Percentiles rank a stretch among this genome's conserved stretches.
phyloP scores from a whole-genome alignment of 2,888 invertebrate species.

The Aquatica leii region DNA sequence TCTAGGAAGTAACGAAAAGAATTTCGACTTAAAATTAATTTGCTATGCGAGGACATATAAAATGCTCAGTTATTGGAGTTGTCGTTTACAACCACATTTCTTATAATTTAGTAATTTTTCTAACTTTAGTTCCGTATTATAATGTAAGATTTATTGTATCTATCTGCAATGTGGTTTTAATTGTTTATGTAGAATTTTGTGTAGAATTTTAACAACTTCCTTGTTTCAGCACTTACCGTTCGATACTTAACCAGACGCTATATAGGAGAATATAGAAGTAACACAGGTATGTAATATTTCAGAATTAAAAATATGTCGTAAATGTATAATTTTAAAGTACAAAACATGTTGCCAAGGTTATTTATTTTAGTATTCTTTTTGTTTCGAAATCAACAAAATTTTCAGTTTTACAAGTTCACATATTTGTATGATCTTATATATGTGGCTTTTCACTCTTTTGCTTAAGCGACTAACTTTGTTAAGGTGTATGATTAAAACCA shows the following conservation, averaged over 20 bases:
- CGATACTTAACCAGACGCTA: constrained; percentile 79
- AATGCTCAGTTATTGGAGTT: constrained; percentile 14
- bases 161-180: neutral
- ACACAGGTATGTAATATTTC: constrained; percentile 69
- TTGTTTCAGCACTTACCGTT: constrained; percentile 75
- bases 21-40: constrained; percentile 16
- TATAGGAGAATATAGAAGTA: constrained; percentile 83
- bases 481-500: constrained; percentile 13
- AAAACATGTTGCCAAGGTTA: constrained; percentile 31
- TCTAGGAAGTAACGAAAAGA: constrained; percentile 29
- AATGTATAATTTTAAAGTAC: constrained; percentile 18
- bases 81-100: neutral
- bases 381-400: constrained; percentile 22
- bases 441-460: too few relatives aligned
- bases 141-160: constrained; percentile 10
- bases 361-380: constrained; percentile 30
- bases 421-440: constrained; percentile 13
- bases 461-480: neutral
- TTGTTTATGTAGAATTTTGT: neutral
- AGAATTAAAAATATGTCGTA: constrained; percentile 7
- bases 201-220: constrained; percentile 5
- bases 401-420: constrained; percentile 28
- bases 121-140: constrained; percentile 11
- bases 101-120: constrained; percentile 12
- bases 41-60: constrained; percentile 13